Base-by-base conservation (phyloP, 1,140 invertebrate species). In the Camponotus vicinus region DNA sequence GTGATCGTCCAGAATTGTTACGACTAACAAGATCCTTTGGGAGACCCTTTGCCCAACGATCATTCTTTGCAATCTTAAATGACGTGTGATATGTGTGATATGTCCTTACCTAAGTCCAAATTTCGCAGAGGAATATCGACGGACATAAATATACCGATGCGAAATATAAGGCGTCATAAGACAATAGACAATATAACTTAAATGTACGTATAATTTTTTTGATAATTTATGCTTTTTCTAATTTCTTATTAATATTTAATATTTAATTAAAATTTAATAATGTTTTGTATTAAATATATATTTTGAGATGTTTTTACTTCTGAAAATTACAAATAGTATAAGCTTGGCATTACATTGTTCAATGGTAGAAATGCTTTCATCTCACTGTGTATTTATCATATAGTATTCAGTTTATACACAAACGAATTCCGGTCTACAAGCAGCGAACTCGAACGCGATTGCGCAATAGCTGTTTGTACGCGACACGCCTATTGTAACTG, bases 11-110 rank as follows among this genome's bases (percentile, higher is more conserved):
- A 76, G 32, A 73, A 61, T 87, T 77, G 64, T 87, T 77, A 77
- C 71, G 42, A 45, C 71, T 84, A 87, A 87, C 71, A 84, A 87
- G 80, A 71, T 49, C 63, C 71, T 78, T 18, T 52, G 69, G 78
- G 42, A 32, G n/a, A 59, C 32, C 49, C 55, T 70, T 59, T 2
- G 37, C 5, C n/a, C 34, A 8, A 18, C 52, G 21, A 27, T 32
- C 27, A 71, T 49, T 75, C 67, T 57, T 82, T 57, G 45, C 37
- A 67, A 6, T 40, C 61, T 79, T 64, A 73, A 71, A 40, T 73
- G 34, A 70, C 15, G 15, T 11, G 57, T 77, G 55, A 82, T 15
- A 70, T 49, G 11, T 15, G 57, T 18, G 57, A 80, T 55, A 49
- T 21, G n/a, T n/a, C 9, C 45, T 15, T 6, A 34, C n/a, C 13